Evolutionary conservation across 92 coral and sea anemone species (phyloP), one percentile per base, ranked within the genome.

Genomic region (Epizoanthus fatuus): DNA sequence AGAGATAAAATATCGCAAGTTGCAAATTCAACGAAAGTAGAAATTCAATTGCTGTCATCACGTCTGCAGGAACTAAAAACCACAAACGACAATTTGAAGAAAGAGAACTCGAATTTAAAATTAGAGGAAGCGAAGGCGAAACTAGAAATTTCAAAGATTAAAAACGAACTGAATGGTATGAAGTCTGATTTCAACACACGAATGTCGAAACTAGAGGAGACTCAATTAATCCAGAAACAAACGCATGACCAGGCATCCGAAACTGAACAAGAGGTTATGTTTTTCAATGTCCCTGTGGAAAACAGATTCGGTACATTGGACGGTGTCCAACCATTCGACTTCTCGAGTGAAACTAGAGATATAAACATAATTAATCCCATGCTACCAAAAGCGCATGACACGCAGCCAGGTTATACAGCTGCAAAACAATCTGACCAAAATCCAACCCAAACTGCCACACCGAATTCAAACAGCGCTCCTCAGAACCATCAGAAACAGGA

Each of bases 1-100:
- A 62, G 56, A 69, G 77, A 68, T 62, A 81, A 81, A 81, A 51
- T 68, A 29, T 16, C 39, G 13, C 86, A 81, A 19, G 25, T 65
- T 4, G 86, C 68, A 51, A 68, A 49, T 68, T 25, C 51, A n/a
- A 25, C 51, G 47, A 67, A 81, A 68, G 53, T 37, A 7, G 60
- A 81, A 81, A 68, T 81, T 19, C 52, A 68, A 20, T 37, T 9
- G 22, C 71, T 81, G 25, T 40, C 84, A 14, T 53, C 64, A 25
- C 77, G 67, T 55, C 6, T 68, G 56, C 57, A 63, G 59, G 72
- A 78, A 20, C 51, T 78, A 22, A 52, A 78, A 40, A 32, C 69
- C 11, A 25, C 42, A 45, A 78, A 57, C 22, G 83, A 78, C 12
- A 25, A 32, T 29, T 42, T 57, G 29, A 11, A 78, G 53, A n/a